These are phyloP conservation scores for Tribolium castaneum DNA, from an alignment of 1,140 invertebrate genomes.

Conservation along the genomic window DNA sequence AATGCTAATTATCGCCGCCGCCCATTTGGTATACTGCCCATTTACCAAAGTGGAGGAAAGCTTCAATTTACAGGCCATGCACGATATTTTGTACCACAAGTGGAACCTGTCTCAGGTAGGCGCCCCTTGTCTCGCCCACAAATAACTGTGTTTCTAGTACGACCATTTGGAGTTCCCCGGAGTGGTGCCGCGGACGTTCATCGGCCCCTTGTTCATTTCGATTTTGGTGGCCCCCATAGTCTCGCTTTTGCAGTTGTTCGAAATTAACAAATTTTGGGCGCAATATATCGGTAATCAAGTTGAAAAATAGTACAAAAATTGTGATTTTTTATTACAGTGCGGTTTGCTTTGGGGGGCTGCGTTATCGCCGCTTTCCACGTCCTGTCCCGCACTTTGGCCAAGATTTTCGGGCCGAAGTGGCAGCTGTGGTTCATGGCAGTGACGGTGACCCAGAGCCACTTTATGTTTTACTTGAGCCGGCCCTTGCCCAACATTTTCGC, in stretches of 20 bases:
- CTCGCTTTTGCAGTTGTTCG: conserved; percentile 74
- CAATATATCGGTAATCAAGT: conserved; percentile 87
- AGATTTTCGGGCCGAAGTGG: conserved; percentile 82
- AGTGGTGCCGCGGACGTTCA: conserved; percentile 96
- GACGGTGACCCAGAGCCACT: conserved; percentile 95
- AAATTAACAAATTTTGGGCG: conserved; percentile 86
- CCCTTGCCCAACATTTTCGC: conserved; percentile 97
- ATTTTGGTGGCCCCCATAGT: conserved; percentile 82
- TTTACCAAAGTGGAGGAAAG: conserved; percentile 99
- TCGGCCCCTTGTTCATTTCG: conserved; percentile 91
- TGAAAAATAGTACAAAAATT: not conserved
- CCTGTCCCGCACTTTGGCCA: conserved; percentile 77
- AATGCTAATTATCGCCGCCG: conserved; percentile 69
- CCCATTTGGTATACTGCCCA: conserved; percentile 89
- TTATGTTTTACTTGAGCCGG: conserved; percentile 95
- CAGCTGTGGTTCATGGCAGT: conserved; percentile 86
- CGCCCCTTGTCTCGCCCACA: not conserved
- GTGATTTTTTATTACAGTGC: conserved; percentile 75
- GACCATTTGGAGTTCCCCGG: conserved; percentile 99
- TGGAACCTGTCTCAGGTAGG: conserved; percentile 85
- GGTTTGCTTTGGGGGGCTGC: conserved; percentile 79
- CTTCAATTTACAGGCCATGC: conserved; percentile 98
- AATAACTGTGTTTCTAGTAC: conserved; percentile 76
- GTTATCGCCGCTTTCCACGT: conserved; percentile 81
- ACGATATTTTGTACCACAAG: conserved; percentile 94